These are phyloP conservation scores for Redunca redunca DNA, from an alignment of 2,113 vertebrate genomes.

Conservation along the genomic window DNA sequence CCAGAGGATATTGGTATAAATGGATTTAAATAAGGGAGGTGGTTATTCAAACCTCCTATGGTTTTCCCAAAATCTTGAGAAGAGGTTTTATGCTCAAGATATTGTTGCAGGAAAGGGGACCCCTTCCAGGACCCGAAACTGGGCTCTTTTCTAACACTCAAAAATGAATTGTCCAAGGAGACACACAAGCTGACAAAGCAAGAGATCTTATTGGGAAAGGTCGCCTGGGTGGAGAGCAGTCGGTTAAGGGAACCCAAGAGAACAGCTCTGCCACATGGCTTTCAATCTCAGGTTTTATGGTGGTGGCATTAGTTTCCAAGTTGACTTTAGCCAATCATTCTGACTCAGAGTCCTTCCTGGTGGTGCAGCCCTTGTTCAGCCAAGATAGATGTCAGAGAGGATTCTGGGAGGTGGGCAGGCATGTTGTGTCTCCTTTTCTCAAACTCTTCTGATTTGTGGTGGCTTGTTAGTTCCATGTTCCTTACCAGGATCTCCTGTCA, in stretches of 20 bases:
- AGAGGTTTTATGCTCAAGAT: neutral
- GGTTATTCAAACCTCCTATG: neutral
- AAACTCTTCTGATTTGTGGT: neutral
- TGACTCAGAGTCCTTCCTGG: neutral
- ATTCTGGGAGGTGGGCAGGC: neutral
- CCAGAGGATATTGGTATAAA: neutral
- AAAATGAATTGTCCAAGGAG: neutral
- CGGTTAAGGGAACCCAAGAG: neutral
- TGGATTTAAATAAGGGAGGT: neutral
- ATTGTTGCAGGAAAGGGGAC: neutral
- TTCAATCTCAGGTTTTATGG: neutral
- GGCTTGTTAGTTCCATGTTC: neutral
- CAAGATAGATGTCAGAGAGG: neutral
- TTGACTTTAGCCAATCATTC: neutral
- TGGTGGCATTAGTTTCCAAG: neutral
- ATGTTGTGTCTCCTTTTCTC: neutral
- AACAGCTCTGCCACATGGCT: neutral
- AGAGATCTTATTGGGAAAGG: neutral
- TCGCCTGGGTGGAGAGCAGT: neutral
- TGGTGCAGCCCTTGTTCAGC: neutral
- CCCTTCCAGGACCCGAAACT: neutral
- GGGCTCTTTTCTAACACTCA: neutral
- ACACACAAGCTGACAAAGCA: neutral
- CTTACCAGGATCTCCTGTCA: neutral
- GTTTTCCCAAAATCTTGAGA: neutral